A percentile compares a stretch with the other conserved stretches of the same genome.
These are phyloP conservation scores for Rhabdomys pumilio DNA, from an alignment of 2,797 vertebrate species.

Conservation along the genomic window DNA sequence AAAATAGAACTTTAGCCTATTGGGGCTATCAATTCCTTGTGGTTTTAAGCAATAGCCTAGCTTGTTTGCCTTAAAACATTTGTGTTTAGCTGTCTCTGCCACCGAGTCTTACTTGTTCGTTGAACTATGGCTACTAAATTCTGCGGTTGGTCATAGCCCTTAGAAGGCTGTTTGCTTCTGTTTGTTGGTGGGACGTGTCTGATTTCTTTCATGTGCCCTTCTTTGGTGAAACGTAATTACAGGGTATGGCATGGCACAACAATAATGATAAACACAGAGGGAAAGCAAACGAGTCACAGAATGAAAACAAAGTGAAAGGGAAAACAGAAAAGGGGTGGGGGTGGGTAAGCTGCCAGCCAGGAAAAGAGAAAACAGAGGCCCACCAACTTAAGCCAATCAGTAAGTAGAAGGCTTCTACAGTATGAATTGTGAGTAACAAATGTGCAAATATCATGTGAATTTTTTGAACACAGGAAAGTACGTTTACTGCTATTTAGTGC, in stretches of 20 bases:
- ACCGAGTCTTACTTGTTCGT: slow-evolving; percentile 31
- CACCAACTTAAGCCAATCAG: background rate
- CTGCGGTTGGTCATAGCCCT: background rate
- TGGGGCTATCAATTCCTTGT: background rate
- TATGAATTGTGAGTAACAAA: background rate
- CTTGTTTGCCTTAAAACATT: slow-evolving; percentile 54
- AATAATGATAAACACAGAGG: background rate
- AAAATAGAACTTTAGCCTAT: background rate
- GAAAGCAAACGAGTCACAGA: slow-evolving; percentile 11
- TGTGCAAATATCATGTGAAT: background rate
- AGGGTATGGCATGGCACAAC: slow-evolving; percentile 1
- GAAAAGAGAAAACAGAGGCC: background rate
- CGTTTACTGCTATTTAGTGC: background rate
- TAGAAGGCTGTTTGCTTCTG: slow-evolving; percentile 38
- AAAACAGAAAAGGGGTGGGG: background rate
- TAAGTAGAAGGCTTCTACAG: background rate
- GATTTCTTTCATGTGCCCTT: slow-evolving; percentile 54
- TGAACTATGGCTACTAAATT: slow-evolving; percentile 29
- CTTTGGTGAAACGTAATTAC: background rate
- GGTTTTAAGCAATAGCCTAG: slow-evolving; percentile 40
- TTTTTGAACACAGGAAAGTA: background rate
- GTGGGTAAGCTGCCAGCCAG: background rate
- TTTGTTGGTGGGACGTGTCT: slow-evolving; percentile 16
- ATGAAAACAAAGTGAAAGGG: slow-evolving; percentile 21
- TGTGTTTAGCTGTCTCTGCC: slow-evolving; percentile 41